These are phyloP conservation scores for Calliphora vomitoria DNA, from an alignment of 2,888 invertebrate genomes.

Conservation along the genomic window DNA sequence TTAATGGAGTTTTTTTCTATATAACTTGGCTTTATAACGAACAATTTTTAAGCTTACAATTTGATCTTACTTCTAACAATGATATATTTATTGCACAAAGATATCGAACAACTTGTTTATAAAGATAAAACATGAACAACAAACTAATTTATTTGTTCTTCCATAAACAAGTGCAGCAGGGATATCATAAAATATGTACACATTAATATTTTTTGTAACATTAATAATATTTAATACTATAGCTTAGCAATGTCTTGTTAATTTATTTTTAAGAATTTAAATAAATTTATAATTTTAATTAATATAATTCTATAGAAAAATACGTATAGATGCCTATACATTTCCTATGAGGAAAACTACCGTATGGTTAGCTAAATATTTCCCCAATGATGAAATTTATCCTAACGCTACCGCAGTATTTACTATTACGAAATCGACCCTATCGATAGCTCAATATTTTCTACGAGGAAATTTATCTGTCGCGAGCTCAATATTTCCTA, in stretches of 20 bases:
- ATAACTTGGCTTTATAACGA: slow-evolving; percentile 31
- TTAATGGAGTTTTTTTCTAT: slow-evolving; percentile 12
- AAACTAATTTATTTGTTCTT: not conserved
- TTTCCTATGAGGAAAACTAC: too few relatives aligned
- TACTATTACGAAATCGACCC: too few relatives aligned
- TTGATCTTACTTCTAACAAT: slow-evolving; percentile 5
- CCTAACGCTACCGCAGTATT: too few relatives aligned
- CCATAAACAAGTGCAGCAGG: not conserved
- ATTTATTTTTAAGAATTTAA: slow-evolving; percentile 29
- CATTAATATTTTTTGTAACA: slow-evolving; percentile 1
- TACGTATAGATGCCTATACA: too few relatives aligned
- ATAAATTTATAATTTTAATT: not conserved
- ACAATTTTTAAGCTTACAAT: slow-evolving; percentile 39
- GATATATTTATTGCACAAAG: slow-evolving; percentile 43
- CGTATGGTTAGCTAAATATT: too few relatives aligned
- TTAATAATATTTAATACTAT: slow-evolving; percentile 20
- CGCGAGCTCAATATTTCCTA: too few relatives aligned
- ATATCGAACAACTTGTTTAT: slow-evolving; percentile 27
- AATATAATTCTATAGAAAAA: too few relatives aligned
- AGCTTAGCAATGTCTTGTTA: slow-evolving; percentile 55
- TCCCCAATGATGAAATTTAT: too few relatives aligned
- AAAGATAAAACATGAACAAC: not conserved
- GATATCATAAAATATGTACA: slow-evolving; percentile 12
- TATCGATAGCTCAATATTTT: too few relatives aligned
- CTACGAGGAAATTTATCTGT: too few relatives aligned